Base-by-base conservation (phyloP, 2,797 vertebrate genomes). In the Anabas testudineus region DNA sequence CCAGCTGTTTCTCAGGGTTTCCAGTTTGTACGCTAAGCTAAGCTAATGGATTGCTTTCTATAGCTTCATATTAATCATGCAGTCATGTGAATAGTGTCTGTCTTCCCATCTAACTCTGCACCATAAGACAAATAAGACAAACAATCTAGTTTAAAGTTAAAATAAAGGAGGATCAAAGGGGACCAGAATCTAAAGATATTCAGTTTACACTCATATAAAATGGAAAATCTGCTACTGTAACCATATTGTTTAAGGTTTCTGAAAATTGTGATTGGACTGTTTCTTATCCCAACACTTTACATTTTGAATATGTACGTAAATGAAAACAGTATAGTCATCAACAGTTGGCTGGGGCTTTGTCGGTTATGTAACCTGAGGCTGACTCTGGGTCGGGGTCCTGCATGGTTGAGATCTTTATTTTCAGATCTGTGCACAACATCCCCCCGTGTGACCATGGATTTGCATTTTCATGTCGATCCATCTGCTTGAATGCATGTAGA, bases 391-490 rank as follows among this genome's bases (percentile, higher is more conserved):
- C 75, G 69, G 37, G 68, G 69, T 58, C 39, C 63, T 77, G 34
- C 39, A 71, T 1, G 13, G 69, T 45, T 61, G 71, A 65, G 43
- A 53, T 74, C 18, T 30, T 62, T 16, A 53, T 49, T 41, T 30
- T 57, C 22, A 74, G 32, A 74, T 72, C 75, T 63, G 48, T 43
- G 30, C 62, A 64, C 56, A 61, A 18, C 32, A 59, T 65, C 54
- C 24, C 56, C 56, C 28, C 56, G 76, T 30, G 37, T 67, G 69
- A 67, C 71, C 54, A 62, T 7, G 1, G 51, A 78, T 83, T 77
- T 76, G 70, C 84, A 80, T 87, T 85, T 74, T 71, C 56, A 75
- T 65, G 79, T 76, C 37, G 65, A 76, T 83, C 80, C 67, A 77
- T 84, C 69, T 75, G 86, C 82, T 59, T 54, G 16, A 45, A 70